A percentile compares a stretch with the other conserved stretches of the same genome.
These are phyloP conservation scores for Heptranchias perlo DNA, from an alignment of 2,113 vertebrate species.

Conservation along the genomic window DNA sequence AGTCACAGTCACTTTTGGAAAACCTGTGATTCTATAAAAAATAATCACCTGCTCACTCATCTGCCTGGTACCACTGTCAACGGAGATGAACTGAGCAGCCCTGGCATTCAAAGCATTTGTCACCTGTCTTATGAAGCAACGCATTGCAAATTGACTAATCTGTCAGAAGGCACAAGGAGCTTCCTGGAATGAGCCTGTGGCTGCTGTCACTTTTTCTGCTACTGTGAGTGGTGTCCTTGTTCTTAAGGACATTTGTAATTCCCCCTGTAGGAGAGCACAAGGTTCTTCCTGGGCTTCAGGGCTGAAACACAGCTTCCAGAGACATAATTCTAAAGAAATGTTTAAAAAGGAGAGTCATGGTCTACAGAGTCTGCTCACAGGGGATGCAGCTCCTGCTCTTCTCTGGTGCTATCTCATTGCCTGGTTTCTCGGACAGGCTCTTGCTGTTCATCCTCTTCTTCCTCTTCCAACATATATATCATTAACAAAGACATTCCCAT, in stretches of 20 bases:
- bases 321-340: not conserved
- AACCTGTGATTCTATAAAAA: conserved; percentile 13
- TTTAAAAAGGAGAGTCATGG: not conserved
- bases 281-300: not conserved
- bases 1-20: not conserved
- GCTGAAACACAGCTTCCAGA: not conserved
- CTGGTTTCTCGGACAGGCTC: no score
- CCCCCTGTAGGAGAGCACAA: not conserved
- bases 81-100: conserved; percentile 23
- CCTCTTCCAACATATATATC: no score
- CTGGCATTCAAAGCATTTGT: not conserved
- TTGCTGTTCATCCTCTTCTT: no score
- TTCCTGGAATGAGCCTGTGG: not conserved
- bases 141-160: conserved; percentile 18
- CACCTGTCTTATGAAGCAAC: not conserved
- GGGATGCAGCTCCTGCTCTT: not conserved
- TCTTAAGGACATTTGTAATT: not conserved
- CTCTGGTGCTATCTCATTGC: not conserved
- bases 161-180: not conserved
- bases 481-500: no score
- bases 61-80: conserved; percentile 1
- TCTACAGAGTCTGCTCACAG: not conserved
- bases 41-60: conserved; percentile 24
- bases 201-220: not conserved
- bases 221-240: not conserved